A percentile compares a stretch with the other conserved stretches of the same genome.
phyloP scores from a whole-genome alignment of 2,113 vertebrate genomes.

The Misgurnus anguillicaudatus region DNA sequence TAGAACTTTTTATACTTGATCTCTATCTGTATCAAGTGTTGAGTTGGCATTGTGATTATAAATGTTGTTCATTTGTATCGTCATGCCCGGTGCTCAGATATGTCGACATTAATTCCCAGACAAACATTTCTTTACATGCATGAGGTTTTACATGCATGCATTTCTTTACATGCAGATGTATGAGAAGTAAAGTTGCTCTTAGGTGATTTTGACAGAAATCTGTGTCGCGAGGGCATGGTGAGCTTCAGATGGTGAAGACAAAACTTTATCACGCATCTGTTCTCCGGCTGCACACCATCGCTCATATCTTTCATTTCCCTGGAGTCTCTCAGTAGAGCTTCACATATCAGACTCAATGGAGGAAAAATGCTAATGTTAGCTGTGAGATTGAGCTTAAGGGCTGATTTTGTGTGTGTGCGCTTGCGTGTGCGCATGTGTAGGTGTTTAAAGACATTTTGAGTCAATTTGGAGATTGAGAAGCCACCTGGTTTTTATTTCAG shows the following conservation, averaged over 20 bases:
- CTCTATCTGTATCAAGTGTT: no score
- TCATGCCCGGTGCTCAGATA: not conserved
- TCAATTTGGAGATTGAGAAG: slow-evolving; percentile 20
- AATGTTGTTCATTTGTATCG: no score
- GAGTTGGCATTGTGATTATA: no score
- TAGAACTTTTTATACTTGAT: no score
- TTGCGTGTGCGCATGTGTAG: slow-evolving; percentile 4
- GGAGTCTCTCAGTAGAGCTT: slow-evolving; percentile 42
- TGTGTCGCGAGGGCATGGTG: slow-evolving; percentile 30
- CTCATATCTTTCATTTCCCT: slow-evolving; percentile 51
- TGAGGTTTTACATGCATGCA: no score
- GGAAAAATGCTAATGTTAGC: slow-evolving; percentile 57
- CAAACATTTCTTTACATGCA: not conserved
- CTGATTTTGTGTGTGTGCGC: not conserved
- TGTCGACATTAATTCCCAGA: not conserved
- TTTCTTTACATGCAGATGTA: not conserved
- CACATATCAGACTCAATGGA: slow-evolving; percentile 52
- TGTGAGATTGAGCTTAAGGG: slow-evolving; percentile 30
- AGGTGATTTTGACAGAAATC: not conserved
- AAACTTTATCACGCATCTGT: slow-evolving; percentile 53
- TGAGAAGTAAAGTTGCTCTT: not conserved
- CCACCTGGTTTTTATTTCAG: not conserved
- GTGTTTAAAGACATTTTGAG: slow-evolving; percentile 26
- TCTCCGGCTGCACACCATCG: slow-evolving; percentile 53
- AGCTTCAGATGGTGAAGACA: slow-evolving; percentile 37